Conservation (phyloP, 2,888 invertebrate genomes). For the Callimorpha dominula region DNA sequence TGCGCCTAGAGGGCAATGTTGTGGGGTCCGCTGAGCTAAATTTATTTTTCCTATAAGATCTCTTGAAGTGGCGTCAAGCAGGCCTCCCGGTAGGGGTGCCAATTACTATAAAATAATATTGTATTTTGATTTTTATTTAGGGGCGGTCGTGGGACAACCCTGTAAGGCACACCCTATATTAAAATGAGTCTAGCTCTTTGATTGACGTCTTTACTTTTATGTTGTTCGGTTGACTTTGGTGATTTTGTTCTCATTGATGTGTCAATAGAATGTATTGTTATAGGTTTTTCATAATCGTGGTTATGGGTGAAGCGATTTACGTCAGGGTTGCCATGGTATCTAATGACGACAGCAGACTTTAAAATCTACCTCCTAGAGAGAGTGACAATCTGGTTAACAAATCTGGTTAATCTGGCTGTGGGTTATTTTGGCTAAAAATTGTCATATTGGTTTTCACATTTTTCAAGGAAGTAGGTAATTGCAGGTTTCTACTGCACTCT, state of each 20-base stretch:
- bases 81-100: constrained; percentile 82
- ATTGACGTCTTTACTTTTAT: constrained; percentile 66
- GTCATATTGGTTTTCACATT: no score
- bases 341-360: neutral
- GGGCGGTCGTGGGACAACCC: constrained; percentile 85
- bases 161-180: constrained; percentile 83
- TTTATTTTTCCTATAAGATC: constrained; percentile 83
- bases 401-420: no score
- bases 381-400: no score
- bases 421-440: no score
- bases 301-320: neutral
- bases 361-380: neutral
- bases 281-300: neutral
- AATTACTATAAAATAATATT: constrained; percentile 85
- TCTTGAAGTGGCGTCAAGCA: constrained; percentile 81
- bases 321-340: neutral
- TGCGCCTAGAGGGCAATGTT: constrained; percentile 66
- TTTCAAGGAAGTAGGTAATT: no score
- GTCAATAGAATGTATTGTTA: neutral
- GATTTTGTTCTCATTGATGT: constrained; percentile 58
- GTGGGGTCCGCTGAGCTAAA: constrained; percentile 64
- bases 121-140: constrained; percentile 84
- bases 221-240: constrained; percentile 25
- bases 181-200: constrained; percentile 76
- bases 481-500: no score